Evolutionary conservation across 2,113 vertebrate species (phyloP).

Genomic region (Abramis brama): DNA sequence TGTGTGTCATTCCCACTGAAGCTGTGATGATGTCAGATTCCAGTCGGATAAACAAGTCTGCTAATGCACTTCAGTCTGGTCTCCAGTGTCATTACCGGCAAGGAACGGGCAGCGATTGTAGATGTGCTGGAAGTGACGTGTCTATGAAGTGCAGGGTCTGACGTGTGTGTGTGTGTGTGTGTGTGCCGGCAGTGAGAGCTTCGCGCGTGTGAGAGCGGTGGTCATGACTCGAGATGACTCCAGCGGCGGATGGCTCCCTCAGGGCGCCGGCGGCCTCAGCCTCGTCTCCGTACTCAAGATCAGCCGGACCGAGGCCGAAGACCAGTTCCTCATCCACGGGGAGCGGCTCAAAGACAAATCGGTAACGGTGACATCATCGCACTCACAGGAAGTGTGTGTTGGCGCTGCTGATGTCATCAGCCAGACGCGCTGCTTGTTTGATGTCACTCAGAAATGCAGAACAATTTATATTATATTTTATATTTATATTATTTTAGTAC

Average conservation of each 20-base stretch:
- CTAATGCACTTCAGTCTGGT: no score
- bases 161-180: background rate
- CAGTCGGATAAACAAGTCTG: no score
- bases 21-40: no score
- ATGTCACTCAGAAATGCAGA: background rate
- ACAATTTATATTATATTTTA: background rate
- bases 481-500: no score
- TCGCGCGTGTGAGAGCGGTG: constrained; percentile 99
- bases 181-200: constrained; percentile 81
- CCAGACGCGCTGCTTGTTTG: no score
- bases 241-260: constrained; percentile 97
- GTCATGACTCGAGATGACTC: constrained; percentile 99
- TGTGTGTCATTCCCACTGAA: no score
- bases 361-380: constrained; percentile 75
- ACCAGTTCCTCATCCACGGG: constrained; percentile 94
- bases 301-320: constrained; percentile 88
- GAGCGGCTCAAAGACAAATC: constrained; percentile 98
- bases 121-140: no score
- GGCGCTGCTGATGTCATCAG: constrained; percentile 57
- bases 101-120: no score
- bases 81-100: no score
- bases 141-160: background rate
- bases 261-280: constrained; percentile 95
- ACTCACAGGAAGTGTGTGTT: constrained; percentile 69
- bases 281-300: constrained; percentile 95